Conservation (phyloP, 2,888 invertebrate species). For the Ectobius pallidus region DNA sequence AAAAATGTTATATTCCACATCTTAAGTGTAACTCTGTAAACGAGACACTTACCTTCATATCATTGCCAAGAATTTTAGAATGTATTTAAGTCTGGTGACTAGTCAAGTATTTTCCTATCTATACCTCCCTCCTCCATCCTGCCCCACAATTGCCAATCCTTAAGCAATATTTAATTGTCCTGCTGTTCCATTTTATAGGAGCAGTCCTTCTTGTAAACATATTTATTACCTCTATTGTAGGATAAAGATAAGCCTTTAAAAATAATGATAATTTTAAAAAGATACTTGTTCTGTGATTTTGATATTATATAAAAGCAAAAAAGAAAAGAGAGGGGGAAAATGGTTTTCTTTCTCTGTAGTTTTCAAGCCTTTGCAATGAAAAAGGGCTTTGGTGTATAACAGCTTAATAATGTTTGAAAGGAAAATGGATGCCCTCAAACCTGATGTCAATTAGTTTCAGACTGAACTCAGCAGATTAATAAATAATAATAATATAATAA, state of each 20-base stretch:
- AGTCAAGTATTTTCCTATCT: neutral
- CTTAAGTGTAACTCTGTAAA: neutral
- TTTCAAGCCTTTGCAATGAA: conserved; percentile 10
- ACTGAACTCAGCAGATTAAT: conserved; percentile 20
- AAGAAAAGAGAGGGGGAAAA: neutral
- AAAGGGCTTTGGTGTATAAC: conserved; percentile 21
- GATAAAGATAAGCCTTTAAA: conserved; percentile 20
- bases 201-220: neutral
- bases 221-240: neutral
- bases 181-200: neutral
- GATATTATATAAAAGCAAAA: conserved; percentile 21
- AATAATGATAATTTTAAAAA: conserved; percentile 13
- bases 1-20: neutral
- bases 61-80: conserved; percentile 10
- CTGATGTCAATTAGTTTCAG: conserved; percentile 38
- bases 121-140: neutral
- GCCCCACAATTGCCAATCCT: too few species aligned
- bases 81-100: conserved; percentile 4
- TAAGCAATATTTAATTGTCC: conserved; percentile 1
- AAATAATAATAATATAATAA: too few species aligned
- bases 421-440: conserved; percentile 25
- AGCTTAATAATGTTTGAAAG: conserved; percentile 11
- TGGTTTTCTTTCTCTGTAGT: conserved; percentile 30
- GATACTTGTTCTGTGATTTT: conserved; percentile 32
- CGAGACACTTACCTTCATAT: neutral